Base-by-base conservation (phyloP, 2,888 invertebrate species). In the Exocentrus adspersus region DNA sequence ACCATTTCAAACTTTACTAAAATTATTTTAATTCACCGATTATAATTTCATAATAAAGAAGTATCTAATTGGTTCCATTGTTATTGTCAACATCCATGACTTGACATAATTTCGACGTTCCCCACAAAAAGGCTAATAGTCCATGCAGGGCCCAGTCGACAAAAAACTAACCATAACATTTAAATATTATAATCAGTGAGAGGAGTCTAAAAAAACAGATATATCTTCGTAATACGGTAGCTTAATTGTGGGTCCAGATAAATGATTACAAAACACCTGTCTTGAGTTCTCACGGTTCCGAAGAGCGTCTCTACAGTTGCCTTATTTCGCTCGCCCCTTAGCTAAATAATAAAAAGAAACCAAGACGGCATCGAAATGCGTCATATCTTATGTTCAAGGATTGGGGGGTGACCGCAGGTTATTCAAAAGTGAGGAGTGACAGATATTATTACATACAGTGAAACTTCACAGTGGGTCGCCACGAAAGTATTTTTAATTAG, bases 251-350 rank as follows among this genome's bases (percentile, higher is more conserved):
- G 74, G 72, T 71, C 72, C 75, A 73, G 76, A 73, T 79, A 80
- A 77, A 78, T 75, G 79, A 78, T 77, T 77, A 73, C 72, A 72
- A 78, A 78, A 79, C 80, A 80, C 80, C 80, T 80, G 80, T 79
- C 78, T 73, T 68, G 57, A 72, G 75, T 80, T 80, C 80, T 79
- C 80, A 80, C 80, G 80, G 79, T 79, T 67, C 43, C 68, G 37
- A 57, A 54, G 61, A 64, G 64, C 62, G 62, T 64, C 67, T 67
- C 61, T 61, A 61, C 67, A 67, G 67, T 67, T 60, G 61, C 67
- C 60, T 63, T 61, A 63, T 65, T 63, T 59, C 67, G 70, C 70
- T 72, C 72, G 70, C 71, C 69, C 72, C 70, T 69, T 70, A 64
- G 62, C 61, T 53, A 61, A 62, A 66, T 62, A 68, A 68, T 50